Base-by-base conservation (phyloP, 2,797 vertebrate genomes). In the Mycteria americana region DNA sequence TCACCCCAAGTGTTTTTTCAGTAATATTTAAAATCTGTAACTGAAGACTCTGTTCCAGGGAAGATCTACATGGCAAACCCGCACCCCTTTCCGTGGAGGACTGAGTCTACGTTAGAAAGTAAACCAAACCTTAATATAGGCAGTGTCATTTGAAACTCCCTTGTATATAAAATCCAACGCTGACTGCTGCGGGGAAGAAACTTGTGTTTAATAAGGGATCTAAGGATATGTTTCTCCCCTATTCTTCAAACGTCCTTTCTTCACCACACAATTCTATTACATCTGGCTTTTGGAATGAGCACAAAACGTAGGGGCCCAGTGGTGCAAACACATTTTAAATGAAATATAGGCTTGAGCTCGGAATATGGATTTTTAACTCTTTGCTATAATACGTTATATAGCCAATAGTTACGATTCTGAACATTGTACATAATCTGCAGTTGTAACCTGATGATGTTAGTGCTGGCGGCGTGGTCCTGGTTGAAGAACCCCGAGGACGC, bases 241-340 rank as follows among this genome's bases (percentile, higher is more conserved):
- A 6, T 41, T 93, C 89, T 59, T 94, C 78, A n/a, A 63, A 65
- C 6, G 76, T n/a, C 63, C 65, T 90, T 89, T 39, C 77, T 59
- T 81, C 65, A 30, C 72, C 74, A 54, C 89, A 33, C 94, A 79
- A 4, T 57, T 56, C 8, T 35, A 5, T 93, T 54, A 18, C 89
- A 43, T 89, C 57, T 93, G 57, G 81, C 89, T 76, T 93, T 88
- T 95, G 89, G 70, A 95, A 95, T 1, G 82, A 97, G 95, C 81
- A 37, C 78, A 27, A 35, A 67, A 37, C 10, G 7, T 7, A 50
- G 69, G 92, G 91, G 89, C 85, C 87, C 54, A 7, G 72, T 62
- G 43, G 64, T 51, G 50, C 46, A 46, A 90, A 80, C 78, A 31
- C 31, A 0, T 39, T 45, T 86, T 39, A 79, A 16, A 56, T 50